A percentile compares a stretch with the other conserved stretches of the same genome.
Evolutionary conservation across 2,797 vertebrate species (phyloP).

Genomic region (Coregonus ussuriensis): DNA sequence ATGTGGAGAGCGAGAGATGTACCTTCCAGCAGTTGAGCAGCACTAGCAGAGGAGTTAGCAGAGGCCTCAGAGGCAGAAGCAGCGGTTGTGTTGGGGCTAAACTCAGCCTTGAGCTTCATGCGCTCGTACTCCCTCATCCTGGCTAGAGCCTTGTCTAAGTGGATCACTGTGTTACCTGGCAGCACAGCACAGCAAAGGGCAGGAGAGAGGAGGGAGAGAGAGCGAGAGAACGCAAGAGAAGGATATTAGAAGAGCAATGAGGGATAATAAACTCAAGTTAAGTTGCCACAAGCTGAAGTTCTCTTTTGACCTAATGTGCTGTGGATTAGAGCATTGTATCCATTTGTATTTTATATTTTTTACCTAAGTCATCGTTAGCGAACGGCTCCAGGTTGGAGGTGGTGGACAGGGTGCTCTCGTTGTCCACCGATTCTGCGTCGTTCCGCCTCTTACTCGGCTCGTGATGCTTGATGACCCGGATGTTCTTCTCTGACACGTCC

Average conservation of each 20-base stretch:
- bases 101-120: slow-evolving; percentile 88
- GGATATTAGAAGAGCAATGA: slow-evolving; percentile 25
- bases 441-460: slow-evolving; percentile 74
- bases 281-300: background rate
- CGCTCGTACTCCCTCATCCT: slow-evolving; percentile 94
- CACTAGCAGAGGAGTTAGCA: slow-evolving; percentile 64
- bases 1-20: slow-evolving; percentile 17
- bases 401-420: slow-evolving; percentile 87
- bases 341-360: slow-evolving; percentile 18
- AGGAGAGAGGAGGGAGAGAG: slow-evolving; percentile 38
- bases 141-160: slow-evolving; percentile 96
- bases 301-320: background rate
- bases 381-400: slow-evolving; percentile 96
- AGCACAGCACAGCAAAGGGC: slow-evolving; percentile 50
- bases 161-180: slow-evolving; percentile 97
- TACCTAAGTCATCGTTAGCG: slow-evolving; percentile 94
- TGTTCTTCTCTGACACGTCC: slow-evolving; percentile 90
- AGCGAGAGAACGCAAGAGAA: slow-evolving; percentile 21
- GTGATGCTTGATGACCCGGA: slow-evolving; percentile 68
- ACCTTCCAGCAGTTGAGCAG: slow-evolving; percentile 72
- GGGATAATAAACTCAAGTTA: background rate
- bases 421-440: slow-evolving; percentile 79
- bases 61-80: slow-evolving; percentile 50
- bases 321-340: background rate
- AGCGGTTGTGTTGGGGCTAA: slow-evolving; percentile 61